Conservation (phyloP, 2,797 vertebrate genomes). For the Sebastes cheni region DNA sequence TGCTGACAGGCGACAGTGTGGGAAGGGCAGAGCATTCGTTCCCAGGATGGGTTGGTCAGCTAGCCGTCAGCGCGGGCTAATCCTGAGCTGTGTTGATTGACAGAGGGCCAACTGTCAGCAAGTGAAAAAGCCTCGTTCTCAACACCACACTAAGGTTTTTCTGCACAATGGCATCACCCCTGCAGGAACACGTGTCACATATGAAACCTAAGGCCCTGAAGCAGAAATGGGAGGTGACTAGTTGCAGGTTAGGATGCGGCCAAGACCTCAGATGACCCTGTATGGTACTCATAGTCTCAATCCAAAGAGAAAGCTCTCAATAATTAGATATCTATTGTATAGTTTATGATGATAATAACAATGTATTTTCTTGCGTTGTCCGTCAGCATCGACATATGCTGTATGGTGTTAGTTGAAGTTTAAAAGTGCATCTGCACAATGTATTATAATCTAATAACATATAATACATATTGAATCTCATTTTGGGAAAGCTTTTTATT, state of each 20-base stretch:
- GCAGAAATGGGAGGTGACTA: background rate
- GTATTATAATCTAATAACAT: background rate
- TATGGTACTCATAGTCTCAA: background rate
- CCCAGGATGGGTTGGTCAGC: slow-evolving; percentile 59
- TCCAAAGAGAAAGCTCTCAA: background rate
- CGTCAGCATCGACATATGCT: background rate
- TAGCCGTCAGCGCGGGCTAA: slow-evolving; percentile 49
- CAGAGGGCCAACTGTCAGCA: slow-evolving; percentile 60
- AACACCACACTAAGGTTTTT: slow-evolving; percentile 2
- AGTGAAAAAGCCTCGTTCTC: slow-evolving; percentile 47
- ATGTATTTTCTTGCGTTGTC: background rate
- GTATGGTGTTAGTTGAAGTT: background rate
- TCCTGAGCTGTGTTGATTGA: slow-evolving; percentile 64
- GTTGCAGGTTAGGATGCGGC: background rate
- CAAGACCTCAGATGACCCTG: background rate
- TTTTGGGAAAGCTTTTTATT: background rate
- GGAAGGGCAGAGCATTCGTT: slow-evolving; percentile 57
- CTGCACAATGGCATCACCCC: background rate
- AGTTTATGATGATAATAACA: background rate
- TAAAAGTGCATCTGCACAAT: background rate
- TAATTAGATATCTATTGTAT: background rate
- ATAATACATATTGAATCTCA: background rate
- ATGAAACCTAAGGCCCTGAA: background rate
- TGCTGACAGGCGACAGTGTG: slow-evolving; percentile 68
- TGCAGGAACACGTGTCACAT: background rate